A percentile compares a stretch with the other conserved stretches of the same genome.
phyloP scores from a whole-genome alignment of 2,113 vertebrate species.

The Oncorhynchus gorbuscha region DNA sequence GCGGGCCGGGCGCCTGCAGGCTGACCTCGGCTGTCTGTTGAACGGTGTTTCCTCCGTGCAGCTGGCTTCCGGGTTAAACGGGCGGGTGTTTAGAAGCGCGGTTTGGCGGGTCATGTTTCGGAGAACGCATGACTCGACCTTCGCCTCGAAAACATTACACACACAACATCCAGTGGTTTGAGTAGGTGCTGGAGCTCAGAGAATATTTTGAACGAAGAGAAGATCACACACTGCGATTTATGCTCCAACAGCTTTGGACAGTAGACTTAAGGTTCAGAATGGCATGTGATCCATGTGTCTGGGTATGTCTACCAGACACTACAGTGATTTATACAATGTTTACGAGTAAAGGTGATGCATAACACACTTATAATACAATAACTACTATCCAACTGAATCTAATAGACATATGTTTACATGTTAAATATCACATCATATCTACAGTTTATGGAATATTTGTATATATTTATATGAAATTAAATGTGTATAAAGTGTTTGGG shows the following conservation, averaged over 20 bases:
- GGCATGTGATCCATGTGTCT: neutral
- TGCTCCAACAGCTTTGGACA: neutral
- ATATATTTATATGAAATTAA: neutral
- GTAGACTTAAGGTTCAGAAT: neutral
- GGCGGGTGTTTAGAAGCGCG: too few species aligned
- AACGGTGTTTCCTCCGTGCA: too few species aligned
- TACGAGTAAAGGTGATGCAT: neutral
- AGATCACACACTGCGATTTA: neutral
- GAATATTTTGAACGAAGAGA: too few species aligned
- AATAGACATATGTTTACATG: slow-evolving; percentile 31
- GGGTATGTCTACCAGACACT: neutral
- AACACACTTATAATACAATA: neutral
- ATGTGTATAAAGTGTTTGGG: neutral
- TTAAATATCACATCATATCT: neutral
- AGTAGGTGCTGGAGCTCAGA: too few species aligned
- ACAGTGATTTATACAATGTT: neutral
- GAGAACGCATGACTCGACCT: too few species aligned
- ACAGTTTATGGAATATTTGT: neutral
- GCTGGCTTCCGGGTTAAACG: too few species aligned
- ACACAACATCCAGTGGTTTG: too few species aligned
- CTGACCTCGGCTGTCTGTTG: too few species aligned
- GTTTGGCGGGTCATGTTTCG: too few species aligned
- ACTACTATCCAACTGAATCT: slow-evolving; percentile 30
- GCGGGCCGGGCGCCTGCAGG: too few species aligned
- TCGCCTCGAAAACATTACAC: too few species aligned